These are phyloP conservation scores for Pangasius krempfi DNA, from an alignment of 2,797 vertebrate genomes.

Conservation along the genomic window DNA sequence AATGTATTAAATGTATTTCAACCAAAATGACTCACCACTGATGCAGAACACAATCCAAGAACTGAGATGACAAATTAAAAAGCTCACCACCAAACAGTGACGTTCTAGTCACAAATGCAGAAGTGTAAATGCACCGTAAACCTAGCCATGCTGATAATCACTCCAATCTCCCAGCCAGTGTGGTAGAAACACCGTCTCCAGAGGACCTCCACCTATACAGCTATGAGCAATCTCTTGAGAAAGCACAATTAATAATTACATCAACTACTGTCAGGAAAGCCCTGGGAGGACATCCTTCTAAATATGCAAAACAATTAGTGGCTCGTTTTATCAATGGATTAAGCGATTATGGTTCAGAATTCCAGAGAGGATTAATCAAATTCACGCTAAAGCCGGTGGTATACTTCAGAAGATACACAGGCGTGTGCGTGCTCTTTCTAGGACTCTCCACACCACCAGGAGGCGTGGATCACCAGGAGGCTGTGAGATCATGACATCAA, in stretches of 20 bases:
- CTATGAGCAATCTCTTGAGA: background rate
- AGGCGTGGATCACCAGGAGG: background rate
- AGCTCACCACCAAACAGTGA: background rate
- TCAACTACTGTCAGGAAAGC: slow-evolving; percentile 37
- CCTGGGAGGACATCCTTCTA: slow-evolving; percentile 43
- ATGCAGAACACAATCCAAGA: background rate
- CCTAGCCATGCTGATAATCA: background rate
- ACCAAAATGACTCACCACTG: background rate
- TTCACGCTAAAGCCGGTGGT: background rate
- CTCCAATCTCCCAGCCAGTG: background rate
- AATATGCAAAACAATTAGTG: slow-evolving; percentile 49
- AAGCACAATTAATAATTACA: slow-evolving; percentile 50
- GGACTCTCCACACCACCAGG: background rate
- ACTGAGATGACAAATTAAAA: background rate
- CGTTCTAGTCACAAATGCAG: background rate
- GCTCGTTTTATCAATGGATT: slow-evolving; percentile 46
- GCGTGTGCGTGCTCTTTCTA: background rate
- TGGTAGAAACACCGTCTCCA: slow-evolving; percentile 23
- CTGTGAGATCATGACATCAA: background rate
- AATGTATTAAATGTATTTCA: background rate
- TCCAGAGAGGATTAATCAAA: slow-evolving; percentile 41
- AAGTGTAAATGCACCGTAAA: background rate
- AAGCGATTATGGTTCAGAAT: slow-evolving; percentile 37
- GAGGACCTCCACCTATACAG: background rate
- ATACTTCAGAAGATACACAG: background rate